Conservation (phyloP, 2,888 invertebrate species). For the Agrypnus murinus region DNA sequence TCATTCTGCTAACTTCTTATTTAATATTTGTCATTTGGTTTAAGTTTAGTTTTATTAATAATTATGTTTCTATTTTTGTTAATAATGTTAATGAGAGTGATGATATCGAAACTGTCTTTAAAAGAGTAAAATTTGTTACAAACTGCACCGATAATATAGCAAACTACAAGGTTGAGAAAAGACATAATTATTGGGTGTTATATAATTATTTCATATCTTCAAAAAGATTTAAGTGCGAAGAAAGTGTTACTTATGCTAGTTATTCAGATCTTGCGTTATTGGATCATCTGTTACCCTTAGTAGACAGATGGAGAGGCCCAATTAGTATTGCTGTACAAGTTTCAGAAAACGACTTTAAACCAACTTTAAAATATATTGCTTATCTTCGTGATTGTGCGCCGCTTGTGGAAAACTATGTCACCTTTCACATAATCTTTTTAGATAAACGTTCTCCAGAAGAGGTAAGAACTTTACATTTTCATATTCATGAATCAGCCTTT, state of each 20-base stretch:
- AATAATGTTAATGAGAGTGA: too few species aligned
- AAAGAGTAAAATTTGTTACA: too few species aligned
- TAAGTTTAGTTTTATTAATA: too few species aligned
- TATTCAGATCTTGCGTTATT: slow-evolving; percentile 81
- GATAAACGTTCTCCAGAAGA: slow-evolving; percentile 73
- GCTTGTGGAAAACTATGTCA: slow-evolving; percentile 75
- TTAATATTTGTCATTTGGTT: too few species aligned
- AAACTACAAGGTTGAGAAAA: too few species aligned
- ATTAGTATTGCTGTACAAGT: slow-evolving; percentile 79
- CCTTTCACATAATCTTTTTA: slow-evolving; percentile 79
- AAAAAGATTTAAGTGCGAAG: slow-evolving; percentile 72
- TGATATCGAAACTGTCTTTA: too few species aligned
- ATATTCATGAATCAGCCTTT: too few species aligned
- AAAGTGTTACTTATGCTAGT: slow-evolving; percentile 80
- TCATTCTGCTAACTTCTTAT: too few species aligned
- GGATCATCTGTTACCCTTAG: slow-evolving; percentile 76
- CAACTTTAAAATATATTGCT: slow-evolving; percentile 75
- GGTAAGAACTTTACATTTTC: too few species aligned
- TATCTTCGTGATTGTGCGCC: slow-evolving; percentile 74
- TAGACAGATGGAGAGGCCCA: slow-evolving; percentile 78
- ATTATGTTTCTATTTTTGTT: too few species aligned
- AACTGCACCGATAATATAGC: too few species aligned
- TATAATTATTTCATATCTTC: slow-evolving; percentile 76
- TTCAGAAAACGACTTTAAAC: slow-evolving; percentile 76
- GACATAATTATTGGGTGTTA: slow-evolving; percentile 77